A percentile compares a stretch with the other conserved stretches of the same genome.
These are phyloP conservation scores for Brachyrhaphis roseni DNA, from an alignment of 2,797 vertebrate species.

Conservation along the genomic window DNA sequence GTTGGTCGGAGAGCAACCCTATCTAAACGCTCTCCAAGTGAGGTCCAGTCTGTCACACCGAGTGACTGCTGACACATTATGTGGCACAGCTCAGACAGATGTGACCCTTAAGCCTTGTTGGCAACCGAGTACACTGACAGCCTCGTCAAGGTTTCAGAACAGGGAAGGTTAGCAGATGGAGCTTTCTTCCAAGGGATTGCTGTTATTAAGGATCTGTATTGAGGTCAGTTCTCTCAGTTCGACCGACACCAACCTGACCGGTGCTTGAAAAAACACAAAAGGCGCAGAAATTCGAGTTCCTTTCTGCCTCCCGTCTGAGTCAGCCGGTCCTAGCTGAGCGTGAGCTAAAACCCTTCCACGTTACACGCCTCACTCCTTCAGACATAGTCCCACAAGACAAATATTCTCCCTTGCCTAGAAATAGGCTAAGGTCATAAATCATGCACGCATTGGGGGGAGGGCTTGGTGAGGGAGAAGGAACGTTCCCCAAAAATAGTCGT, in stretches of 20 bases:
- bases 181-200: conserved; percentile 68
- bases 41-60: conserved; percentile 55
- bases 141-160: conserved; percentile 38
- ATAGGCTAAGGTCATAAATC: conserved; percentile 77
- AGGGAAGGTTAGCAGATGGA: conserved; percentile 29
- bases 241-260: conserved; percentile 42
- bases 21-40: conserved; percentile 41
- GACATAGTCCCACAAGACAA: conserved; percentile 65
- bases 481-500: conserved; percentile 63
- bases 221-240: conserved; percentile 75
- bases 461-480: no score
- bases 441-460: conserved; percentile 58
- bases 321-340: conserved; percentile 30
- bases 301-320: conserved; percentile 50
- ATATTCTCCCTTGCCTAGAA: conserved; percentile 72
- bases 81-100: conserved; percentile 71
- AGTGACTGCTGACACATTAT: conserved; percentile 67
- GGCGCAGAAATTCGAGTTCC: conserved; percentile 31
- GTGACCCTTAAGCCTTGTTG: conserved; percentile 71
- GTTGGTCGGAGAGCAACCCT: conserved; percentile 19
- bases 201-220: conserved; percentile 77
- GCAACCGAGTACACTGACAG: conserved; percentile 51
- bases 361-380: conserved; percentile 43
- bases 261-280: conserved; percentile 38
- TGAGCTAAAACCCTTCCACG: conserved; percentile 39